phyloP scores from a whole-genome alignment of 2,888 invertebrate species.

The Balanococcus diminutus region DNA sequence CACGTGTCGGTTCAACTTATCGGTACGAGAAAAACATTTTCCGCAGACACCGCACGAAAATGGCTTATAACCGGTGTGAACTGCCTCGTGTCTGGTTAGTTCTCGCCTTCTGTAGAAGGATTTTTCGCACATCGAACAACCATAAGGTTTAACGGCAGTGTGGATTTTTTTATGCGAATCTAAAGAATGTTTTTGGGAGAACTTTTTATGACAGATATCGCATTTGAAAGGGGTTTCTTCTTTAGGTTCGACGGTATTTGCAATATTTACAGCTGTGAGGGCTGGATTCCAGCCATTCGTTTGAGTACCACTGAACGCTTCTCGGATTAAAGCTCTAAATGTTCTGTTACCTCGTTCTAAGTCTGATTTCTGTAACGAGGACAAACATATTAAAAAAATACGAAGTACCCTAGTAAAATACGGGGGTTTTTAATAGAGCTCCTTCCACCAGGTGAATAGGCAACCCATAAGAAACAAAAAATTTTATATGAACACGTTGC shows the following conservation, averaged over 20 bases:
- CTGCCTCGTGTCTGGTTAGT: constrained; percentile 71
- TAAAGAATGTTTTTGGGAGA: constrained; percentile 48
- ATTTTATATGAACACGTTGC: too few relatives aligned
- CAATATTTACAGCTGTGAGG: background rate
- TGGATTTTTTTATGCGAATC: constrained; percentile 56
- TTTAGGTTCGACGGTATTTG: background rate
- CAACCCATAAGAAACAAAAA: too few relatives aligned
- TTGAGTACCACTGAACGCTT: constrained; percentile 43
- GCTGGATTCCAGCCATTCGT: constrained; percentile 15
- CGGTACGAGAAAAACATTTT: constrained; percentile 70
- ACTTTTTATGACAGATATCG: constrained; percentile 56
- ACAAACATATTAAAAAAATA: background rate
- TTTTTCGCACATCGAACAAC: constrained; percentile 71
- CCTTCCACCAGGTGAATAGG: too few relatives aligned
- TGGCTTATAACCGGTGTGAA: constrained; percentile 72
- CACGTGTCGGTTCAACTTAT: constrained; percentile 73
- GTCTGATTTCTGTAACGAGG: constrained; percentile 40
- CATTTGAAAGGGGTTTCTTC: constrained; percentile 52
- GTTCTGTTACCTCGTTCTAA: constrained; percentile 53
- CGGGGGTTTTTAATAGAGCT: too few relatives aligned
- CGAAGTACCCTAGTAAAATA: too few relatives aligned
- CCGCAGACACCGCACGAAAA: constrained; percentile 73
- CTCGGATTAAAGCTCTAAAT: constrained; percentile 45
- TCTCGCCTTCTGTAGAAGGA: constrained; percentile 74
- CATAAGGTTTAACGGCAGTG: constrained; percentile 56